These are phyloP conservation scores for Opisthograptis luteolata DNA, from an alignment of 2,888 invertebrate genomes.

Conservation along the genomic window DNA sequence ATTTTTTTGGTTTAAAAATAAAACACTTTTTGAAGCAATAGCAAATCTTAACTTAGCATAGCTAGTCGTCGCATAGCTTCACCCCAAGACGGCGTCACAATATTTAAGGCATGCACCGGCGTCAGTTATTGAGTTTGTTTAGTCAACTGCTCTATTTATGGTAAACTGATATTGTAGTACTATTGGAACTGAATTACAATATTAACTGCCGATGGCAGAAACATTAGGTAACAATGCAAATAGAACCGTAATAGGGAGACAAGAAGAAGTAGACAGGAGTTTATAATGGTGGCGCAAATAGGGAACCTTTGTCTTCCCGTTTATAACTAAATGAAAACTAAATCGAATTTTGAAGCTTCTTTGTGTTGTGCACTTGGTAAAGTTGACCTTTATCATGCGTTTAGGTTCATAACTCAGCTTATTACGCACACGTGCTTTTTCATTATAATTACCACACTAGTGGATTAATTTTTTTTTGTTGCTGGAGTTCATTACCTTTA, in stretches of 20 bases:
- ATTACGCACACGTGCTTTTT: too few relatives aligned
- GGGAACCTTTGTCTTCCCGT: too few relatives aligned
- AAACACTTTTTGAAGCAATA: neutral
- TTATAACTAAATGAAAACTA: too few relatives aligned
- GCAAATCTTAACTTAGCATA: neutral
- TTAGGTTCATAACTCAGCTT: too few relatives aligned
- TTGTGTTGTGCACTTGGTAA: too few relatives aligned
- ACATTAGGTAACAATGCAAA: conserved; percentile 16
- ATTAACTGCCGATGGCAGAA: conserved; percentile 6
- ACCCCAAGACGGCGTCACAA: neutral
- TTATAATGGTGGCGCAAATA: too few relatives aligned
- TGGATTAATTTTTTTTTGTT: too few relatives aligned
- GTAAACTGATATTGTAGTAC: conserved; percentile 21
- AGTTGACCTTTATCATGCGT: too few relatives aligned
- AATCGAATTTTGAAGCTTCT: too few relatives aligned
- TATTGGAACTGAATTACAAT: conserved; percentile 14
- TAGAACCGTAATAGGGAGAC: conserved; percentile 1
- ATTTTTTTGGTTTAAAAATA: too few relatives aligned
- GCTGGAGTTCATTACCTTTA: too few relatives aligned
- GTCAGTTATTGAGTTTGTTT: conserved; percentile 24
- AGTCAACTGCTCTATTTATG: conserved; percentile 28
- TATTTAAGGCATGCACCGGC: neutral
- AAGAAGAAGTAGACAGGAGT: neutral
- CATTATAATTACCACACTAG: too few relatives aligned
- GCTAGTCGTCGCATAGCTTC: neutral